Conservation (phyloP, 2,113 vertebrate species). For the Struthidea cinerea region DNA sequence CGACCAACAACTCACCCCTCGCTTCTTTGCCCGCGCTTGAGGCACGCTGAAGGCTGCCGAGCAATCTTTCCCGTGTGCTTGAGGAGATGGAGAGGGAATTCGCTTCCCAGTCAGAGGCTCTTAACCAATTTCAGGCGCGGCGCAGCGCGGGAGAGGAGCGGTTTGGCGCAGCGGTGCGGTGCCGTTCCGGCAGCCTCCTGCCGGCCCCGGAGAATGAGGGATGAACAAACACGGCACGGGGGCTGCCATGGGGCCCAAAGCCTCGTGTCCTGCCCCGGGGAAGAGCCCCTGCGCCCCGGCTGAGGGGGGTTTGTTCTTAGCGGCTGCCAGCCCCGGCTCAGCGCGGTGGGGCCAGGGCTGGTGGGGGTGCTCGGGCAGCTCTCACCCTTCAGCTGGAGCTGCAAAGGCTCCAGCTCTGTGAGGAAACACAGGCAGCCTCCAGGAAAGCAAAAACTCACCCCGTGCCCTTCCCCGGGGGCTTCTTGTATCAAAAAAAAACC, state of each 20-base stretch:
- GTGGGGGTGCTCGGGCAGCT: not conserved
- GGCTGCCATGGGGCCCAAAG: not conserved
- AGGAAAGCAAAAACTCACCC: not conserved
- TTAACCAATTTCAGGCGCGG: not conserved
- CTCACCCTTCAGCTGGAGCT: not conserved
- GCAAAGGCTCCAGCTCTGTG: not conserved
- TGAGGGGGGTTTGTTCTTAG: not conserved
- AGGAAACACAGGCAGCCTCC: not conserved
- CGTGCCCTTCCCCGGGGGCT: not conserved
- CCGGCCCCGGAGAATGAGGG: not conserved
- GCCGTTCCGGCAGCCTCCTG: not conserved
- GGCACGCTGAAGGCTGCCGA: not conserved
- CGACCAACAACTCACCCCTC: not conserved
- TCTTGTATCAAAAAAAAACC: not conserved
- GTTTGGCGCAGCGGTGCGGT: not conserved
- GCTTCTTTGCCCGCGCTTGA: not conserved
- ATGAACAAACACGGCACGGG: not conserved
- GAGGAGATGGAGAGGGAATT: not conserved
- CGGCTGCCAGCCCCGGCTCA: not conserved
- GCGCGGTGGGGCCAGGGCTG: accelerated
- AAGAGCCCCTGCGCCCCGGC: not conserved
- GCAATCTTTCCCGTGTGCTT: not conserved
- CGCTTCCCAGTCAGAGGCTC: not conserved
- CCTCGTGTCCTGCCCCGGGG: not conserved
- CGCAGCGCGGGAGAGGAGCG: not conserved